Base-by-base conservation (phyloP, 2,888 invertebrate species). In the Idaea biselata region DNA sequence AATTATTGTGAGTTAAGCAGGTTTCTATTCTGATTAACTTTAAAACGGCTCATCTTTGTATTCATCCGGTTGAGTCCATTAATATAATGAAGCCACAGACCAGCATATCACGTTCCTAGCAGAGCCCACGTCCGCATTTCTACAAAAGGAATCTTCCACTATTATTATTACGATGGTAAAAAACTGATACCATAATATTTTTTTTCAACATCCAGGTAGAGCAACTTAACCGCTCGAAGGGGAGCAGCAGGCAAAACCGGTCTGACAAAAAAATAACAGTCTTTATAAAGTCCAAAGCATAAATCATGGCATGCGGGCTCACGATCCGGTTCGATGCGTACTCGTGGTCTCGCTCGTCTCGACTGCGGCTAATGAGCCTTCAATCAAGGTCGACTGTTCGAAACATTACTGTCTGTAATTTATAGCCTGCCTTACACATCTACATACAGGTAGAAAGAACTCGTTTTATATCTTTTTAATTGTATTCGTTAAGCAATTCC, bases 241-340 rank as follows among this genome's bases (percentile, higher is more conserved):
- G 81, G 80, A 80, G 77, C 75, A 78, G 76, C 79, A 82, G 83
- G 81, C 62, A 77, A 44, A 90, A 89, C 91, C 87, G 87, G 90
- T 89, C 80, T 74, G 63, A 73, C 69, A 71, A 73, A 82, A 83
- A 84, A 89, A 44, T 33, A 86, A 83, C 79, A 79, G 73, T 78
- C 82, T 86, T 85, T 87, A 81, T 86, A 80, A 83, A 86, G 79
- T 82, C 82, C 77, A 82, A 84, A 78, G 83, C 87, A 90, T 91
- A 91, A 91, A 90, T 91, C 90, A 91, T 89, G 87, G 91, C 90
- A 91, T 89, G 87, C 84, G 80, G 86, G 83, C 84, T 87, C 89
- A 87, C 86, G 87, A 87, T 81, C 76, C 77, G 76, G 82, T 86
- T 87, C 87, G 87, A 87, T 87, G 84, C 76, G 75, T 82, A 77